These are phyloP conservation scores for Apogon talboti DNA, from an alignment of 2,797 vertebrate species.

Conservation along the genomic window DNA sequence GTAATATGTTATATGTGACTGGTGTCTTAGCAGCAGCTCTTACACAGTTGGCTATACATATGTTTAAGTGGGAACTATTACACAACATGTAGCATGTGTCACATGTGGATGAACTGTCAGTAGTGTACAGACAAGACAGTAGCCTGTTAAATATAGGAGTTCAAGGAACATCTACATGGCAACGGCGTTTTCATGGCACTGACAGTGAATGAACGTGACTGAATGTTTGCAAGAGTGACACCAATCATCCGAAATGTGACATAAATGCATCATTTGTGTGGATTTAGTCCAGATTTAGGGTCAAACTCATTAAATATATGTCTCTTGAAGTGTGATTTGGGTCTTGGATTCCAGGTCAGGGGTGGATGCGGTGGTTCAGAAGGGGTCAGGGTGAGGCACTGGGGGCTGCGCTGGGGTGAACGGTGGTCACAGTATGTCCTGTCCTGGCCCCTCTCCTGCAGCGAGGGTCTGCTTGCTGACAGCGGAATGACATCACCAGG, in stretches of 20 bases:
- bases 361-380: slow-evolving; percentile 11
- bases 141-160: slow-evolving; percentile 65
- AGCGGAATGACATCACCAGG: slow-evolving; percentile 82
- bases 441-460: slow-evolving; percentile 55
- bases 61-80: slow-evolving; percentile 14
- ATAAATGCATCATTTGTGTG: slow-evolving; percentile 31
- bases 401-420: slow-evolving; percentile 15
- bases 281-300: slow-evolving; percentile 34
- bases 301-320: slow-evolving; percentile 37
- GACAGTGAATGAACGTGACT: slow-evolving; percentile 54
- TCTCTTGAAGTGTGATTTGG: slow-evolving; percentile 26
- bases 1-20: background rate
- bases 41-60: slow-evolving; percentile 6
- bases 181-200: slow-evolving; percentile 69
- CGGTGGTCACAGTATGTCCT: slow-evolving; percentile 64
- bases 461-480: slow-evolving; percentile 73
- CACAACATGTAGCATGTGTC: slow-evolving; percentile 50
- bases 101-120: slow-evolving; percentile 52
- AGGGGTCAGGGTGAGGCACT: slow-evolving; percentile 35
- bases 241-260: slow-evolving; percentile 51
- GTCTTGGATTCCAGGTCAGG: slow-evolving; percentile 48
- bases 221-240: slow-evolving; percentile 56
- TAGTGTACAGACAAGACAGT: slow-evolving; percentile 49
- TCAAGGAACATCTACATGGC: slow-evolving; percentile 56
- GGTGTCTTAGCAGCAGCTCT: background rate